Evolutionary conservation across 2,113 vertebrate genomes (phyloP), one percentile per base, ranked within the genome.

Genomic region (Manacus vitellinus): DNA sequence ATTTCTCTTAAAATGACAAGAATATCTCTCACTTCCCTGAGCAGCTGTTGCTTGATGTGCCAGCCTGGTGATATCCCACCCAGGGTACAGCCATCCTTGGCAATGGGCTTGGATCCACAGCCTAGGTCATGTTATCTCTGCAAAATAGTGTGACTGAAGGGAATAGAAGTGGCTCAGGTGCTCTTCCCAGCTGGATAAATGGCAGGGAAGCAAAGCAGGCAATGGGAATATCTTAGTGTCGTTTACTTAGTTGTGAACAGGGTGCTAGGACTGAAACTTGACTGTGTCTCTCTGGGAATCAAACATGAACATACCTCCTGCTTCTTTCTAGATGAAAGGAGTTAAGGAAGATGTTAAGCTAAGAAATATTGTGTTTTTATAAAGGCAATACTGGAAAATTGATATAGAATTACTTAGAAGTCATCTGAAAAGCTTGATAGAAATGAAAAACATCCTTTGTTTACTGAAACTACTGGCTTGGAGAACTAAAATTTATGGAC

Each of bases 91-190:
- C 51, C 49, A 39, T 12, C 37, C 17, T 4, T 58, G 59, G 73
- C 58, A 70, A 9, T 6, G 55, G 41, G 14, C 66, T 84, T 47
- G 72, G 52, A 66, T 55, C 47, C 52, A 39, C 43, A 33, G 49
- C 17, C 55, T 59, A 16, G 73, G 10, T 15, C 0, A 0, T 11
- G 62, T 21, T n/a, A 18, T 21, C 39, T 46, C 43, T 55, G 55
- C 39, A 19, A 22, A 74, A 7, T 0, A 44, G 37, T 2, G 33
- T 17, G 68, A 20, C n/a, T 62, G 61, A 35, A 59, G 59, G 51
- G 56, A 43, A 19, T 4, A 39, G 76, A 8, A 55, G 15, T 4
- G 23, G 44, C 52, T 59, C 44, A 63, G 78, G n/a, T 39, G 58
- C 44, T 62, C 30, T 35, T 55, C 58, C 46, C 56, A 59, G 54